Base-by-base conservation (phyloP, 2,113 vertebrate genomes). In the Callaeas wilsoni region DNA sequence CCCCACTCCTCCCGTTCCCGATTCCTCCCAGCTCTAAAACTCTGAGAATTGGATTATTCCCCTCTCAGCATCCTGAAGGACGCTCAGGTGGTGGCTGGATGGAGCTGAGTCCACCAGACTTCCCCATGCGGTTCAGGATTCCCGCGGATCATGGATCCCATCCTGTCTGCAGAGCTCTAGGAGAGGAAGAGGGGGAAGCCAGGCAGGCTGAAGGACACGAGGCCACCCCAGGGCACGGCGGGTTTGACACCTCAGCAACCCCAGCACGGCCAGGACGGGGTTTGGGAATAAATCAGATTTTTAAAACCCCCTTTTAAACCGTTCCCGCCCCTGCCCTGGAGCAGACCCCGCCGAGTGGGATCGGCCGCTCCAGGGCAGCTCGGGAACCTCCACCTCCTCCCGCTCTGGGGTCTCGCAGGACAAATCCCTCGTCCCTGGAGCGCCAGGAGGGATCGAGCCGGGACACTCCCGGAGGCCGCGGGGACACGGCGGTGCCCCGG, bases 111-210 rank as follows among this genome's bases (percentile, higher is more conserved):
- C 3, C 76, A 0, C 7, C 49, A 10, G 21, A 2, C 3, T 7
- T 11, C 2, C 46, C 7, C 16, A 5, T 0, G 9, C 23, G 3
- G 26, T 0, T 26, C 4, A 3, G 41, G 41, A 53, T 20, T 5
- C 64, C 55, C 0, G 6, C 3, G 1, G 52, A 46, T 83, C 33
- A 2, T 0, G 4, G 80, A 20, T 60, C 76, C 49, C 67, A 1
- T 2, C 56, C 30, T 1, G 12, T 0, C 52, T 1, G 35, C 44
- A 5, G 67, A 1, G 7, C 62, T 78, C 55, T 0, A 4, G 75
- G 62, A 79, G 23, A 6, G 20, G 76, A 29, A 2, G 0, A 1
- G 57, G 59, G 37, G 42, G 17, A 22, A 46, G 6, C 35, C 16
- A 0, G 7, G 30, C 10, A 1, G 64, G 49, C 15, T 33, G 69